Evolutionary conservation across 2,113 vertebrate genomes (phyloP).

Genomic region (Odocoileus hemionus): DNA sequence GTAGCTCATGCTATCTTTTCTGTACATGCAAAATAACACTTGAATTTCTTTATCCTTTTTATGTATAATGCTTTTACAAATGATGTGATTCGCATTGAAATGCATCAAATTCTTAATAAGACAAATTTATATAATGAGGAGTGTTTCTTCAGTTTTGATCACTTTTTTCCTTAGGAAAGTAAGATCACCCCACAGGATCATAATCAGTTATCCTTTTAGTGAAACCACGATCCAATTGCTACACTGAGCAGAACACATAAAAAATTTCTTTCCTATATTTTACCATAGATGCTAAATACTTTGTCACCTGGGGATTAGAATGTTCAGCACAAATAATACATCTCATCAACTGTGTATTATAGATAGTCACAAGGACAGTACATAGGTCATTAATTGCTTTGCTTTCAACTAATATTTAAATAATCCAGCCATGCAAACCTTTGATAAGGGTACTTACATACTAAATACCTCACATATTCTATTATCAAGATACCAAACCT

Average conservation of each 20-base stretch:
- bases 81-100: neutral
- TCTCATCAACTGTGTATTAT: conserved; percentile 15
- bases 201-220: conserved; percentile 38
- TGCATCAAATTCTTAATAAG: conserved; percentile 19
- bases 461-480: neutral
- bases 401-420: conserved; percentile 13
- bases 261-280: neutral
- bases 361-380: neutral
- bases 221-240: conserved; percentile 46
- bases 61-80: conserved; percentile 28
- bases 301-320: neutral
- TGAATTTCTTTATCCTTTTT: conserved; percentile 23
- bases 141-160: neutral
- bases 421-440: neutral
- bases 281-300: conserved; percentile 5
- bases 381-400: neutral
- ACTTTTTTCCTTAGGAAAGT: conserved; percentile 53
- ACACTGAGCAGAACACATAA: neutral
- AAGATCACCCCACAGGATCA: conserved; percentile 41
- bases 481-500: conserved; percentile 22
- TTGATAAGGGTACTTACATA: neutral
- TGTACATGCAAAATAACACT: conserved; percentile 19
- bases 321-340: neutral
- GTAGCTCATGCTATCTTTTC: neutral
- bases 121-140: neutral